Evolutionary conservation across 2,888 invertebrate genomes (phyloP).

Genomic region (Dioctria rufipes): DNA sequence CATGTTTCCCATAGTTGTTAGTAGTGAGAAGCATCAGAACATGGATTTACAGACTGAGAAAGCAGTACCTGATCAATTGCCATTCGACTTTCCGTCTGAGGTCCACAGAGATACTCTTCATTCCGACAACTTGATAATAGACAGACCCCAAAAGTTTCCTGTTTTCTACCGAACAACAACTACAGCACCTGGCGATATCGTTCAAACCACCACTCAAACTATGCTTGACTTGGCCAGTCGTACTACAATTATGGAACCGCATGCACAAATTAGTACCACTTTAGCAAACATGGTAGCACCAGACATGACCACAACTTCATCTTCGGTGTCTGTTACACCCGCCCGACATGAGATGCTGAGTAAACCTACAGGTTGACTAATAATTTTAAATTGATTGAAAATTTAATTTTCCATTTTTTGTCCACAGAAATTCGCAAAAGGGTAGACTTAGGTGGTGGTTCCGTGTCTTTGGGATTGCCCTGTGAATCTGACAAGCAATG

Average conservation of each 20-base stretch:
- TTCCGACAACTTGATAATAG: constrained; percentile 55
- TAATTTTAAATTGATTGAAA: background rate
- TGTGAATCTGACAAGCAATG: constrained; percentile 86
- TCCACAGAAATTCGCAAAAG: constrained; percentile 68
- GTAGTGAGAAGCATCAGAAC: background rate
- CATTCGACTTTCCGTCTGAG: constrained; percentile 29
- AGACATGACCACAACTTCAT: constrained; percentile 58
- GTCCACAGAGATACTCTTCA: constrained; percentile 44
- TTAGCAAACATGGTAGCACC: constrained; percentile 61
- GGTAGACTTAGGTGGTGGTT: constrained; percentile 69
- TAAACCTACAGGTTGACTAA: constrained; percentile 37
- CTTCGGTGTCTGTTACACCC: background rate
- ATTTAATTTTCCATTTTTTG: background rate
- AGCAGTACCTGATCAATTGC: constrained; percentile 18
- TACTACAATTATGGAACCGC: constrained; percentile 72
- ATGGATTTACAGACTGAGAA: background rate
- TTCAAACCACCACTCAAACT: constrained; percentile 69
- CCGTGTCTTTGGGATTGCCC: constrained; percentile 82
- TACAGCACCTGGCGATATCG: constrained; percentile 49
- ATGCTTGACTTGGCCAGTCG: constrained; percentile 70
- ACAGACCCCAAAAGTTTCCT: constrained; percentile 46
- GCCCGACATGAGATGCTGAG: background rate
- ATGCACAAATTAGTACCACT: constrained; percentile 67
- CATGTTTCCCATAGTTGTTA: constrained; percentile 38
- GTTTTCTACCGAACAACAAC: constrained; percentile 43